Base-by-base conservation (phyloP, 1,140 invertebrate species). In the Drosophila kepulauana region DNA sequence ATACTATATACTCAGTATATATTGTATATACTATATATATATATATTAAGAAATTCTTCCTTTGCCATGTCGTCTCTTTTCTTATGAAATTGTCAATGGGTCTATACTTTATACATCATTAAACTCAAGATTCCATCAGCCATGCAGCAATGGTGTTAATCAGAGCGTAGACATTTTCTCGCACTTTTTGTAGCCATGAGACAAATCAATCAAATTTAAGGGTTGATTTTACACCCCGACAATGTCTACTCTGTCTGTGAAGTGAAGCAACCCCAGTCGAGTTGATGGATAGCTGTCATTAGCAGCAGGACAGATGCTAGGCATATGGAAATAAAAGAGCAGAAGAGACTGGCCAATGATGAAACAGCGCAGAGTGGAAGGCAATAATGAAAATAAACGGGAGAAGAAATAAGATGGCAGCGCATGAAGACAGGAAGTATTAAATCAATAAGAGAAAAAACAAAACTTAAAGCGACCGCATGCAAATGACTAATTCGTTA, bases 281-380 rank as follows among this genome's bases (percentile, higher is more conserved):
- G 13, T 67, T 87, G 82, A 87, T 87, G 76, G 84, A 88, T 87
- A 78, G 82, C 76, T 84, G 79, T 87, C 82, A 80, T 61, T 25
- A 49, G 8, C 35, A 25, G 1, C 10, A 43, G 43, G 4, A 52
- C 35, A 54, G 46, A 72, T 38, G 35, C 45, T 15, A 6, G 30
- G 35, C 10, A 69, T 13, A 25, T 25, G n/a, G 48, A 38, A 33
- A 11, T n/a, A 48, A 35, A 38, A 63, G 43, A 64, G 35, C 4
- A 28, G 49, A 10, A 15, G 33, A 8, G 30, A 33, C 43, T 62
- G 57, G n/a, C 57, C 64, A 66, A 66, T 73, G 63, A 66, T 41
- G 66, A 43, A 52, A 16, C 62, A 30, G 25, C 56, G 16, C 3
- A 30, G 41, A 8, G 20, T 41, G 7, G n/a, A 11, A n/a, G 7